A percentile compares a stretch with the other conserved stretches of the same genome.
phyloP scores from a whole-genome alignment of 2,888 invertebrate species.

The Drosophila nigricruria region DNA sequence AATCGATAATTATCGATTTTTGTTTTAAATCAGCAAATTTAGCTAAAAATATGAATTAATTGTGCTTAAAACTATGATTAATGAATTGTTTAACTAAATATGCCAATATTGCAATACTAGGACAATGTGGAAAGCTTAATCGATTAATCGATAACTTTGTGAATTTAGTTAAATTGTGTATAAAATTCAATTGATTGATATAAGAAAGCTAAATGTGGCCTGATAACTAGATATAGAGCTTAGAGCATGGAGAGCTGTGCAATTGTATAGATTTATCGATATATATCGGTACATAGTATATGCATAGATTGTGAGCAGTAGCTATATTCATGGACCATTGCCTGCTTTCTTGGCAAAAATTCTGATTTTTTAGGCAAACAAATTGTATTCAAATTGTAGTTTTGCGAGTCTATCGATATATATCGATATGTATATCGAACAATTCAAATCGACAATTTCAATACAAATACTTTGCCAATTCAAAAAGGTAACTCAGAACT shows the following conservation, averaged over 20 bases:
- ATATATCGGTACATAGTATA: neutral
- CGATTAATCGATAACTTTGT: neutral
- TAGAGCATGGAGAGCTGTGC: fast-evolving
- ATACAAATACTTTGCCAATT: neutral
- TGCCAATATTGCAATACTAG: too few relatives aligned
- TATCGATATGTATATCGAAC: neutral
- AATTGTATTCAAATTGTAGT: neutral
- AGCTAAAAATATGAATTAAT: neutral
- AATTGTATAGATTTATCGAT: neutral
- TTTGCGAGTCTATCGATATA: neutral
- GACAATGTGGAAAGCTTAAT: too few relatives aligned
- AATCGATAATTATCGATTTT: neutral
- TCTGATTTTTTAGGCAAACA: neutral
- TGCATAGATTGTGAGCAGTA: too few relatives aligned
- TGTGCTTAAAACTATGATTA: too few relatives aligned
- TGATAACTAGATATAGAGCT: neutral
- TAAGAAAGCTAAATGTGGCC: neutral
- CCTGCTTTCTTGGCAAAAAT: too few relatives aligned
- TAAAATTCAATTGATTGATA: neutral
- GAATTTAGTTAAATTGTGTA: neutral
- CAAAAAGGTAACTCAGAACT: neutral
- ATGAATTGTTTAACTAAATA: neutral
- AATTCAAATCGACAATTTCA: neutral
- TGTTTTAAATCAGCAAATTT: neutral
- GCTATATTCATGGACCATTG: too few relatives aligned